Base-by-base conservation (phyloP, 2,888 invertebrate genomes). In the Netelia inedita region DNA sequence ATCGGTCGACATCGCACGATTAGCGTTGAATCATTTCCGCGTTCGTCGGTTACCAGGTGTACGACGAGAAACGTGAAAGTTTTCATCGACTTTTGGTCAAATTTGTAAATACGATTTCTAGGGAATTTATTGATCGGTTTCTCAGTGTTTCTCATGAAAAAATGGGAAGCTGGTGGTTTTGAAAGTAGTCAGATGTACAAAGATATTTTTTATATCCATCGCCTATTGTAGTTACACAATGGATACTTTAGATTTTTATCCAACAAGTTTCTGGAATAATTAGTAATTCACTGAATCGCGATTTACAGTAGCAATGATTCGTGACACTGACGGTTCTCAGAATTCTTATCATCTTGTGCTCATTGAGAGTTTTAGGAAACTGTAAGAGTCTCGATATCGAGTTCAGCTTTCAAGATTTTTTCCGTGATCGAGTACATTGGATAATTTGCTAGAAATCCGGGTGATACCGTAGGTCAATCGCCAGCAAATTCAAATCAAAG, bases 221-320 rank as follows among this genome's bases (percentile, higher is more conserved):
- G 72, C 41, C 8, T 53, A 71, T 73, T 61, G 55, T 23, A 19
- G n/a, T 84, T 81, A 50, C 71, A 78, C 65, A 81, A 81, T 46
- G 81, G 73, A 50, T 63, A 65, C 73, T 78, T 78, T 14, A 71
- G 84, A 84, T 84, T 69, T 81, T 16, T 46, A 84, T 84, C 84
- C 53, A 14, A 66, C 61, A 61, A 19, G 68, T 63, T 82, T 73
- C 66, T 57, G 57, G 78, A 63, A 84, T 84, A 78, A 76, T 78
- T 72, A 46, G 53, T 19, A 78, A 63, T 73, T 76, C 61, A 59
- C 23, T 68, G 76, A 81, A 81, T 84, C 78, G 73, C 61, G 41
- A 72, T 76, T 80, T 19, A 46, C 50, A 41, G 59, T 16, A 73
- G 72, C 69, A 57, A 75, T 72, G 46, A 66, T 81, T 81, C 66